Base-by-base conservation (phyloP, 2,888 invertebrate genomes). In the Disparrhopalites patrizii region DNA sequence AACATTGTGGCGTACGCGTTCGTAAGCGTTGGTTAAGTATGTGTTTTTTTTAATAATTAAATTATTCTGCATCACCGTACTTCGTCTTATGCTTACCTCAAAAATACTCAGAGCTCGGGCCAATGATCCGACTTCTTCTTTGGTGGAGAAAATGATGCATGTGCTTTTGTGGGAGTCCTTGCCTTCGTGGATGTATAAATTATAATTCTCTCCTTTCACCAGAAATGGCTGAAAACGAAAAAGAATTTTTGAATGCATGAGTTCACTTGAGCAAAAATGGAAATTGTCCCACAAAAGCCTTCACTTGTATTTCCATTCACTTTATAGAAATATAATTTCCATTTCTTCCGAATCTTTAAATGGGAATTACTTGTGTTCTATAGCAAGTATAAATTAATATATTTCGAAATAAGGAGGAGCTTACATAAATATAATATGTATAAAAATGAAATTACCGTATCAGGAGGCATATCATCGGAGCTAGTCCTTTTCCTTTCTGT, bases 61-160 rank as follows among this genome's bases (percentile, higher is more conserved):
- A n/a, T n/a, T n/a, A n/a, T n/a, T n/a, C n/a, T n/a, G n/a, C n/a
- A n/a, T n/a, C n/a, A n/a, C n/a, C n/a, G n/a, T n/a, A n/a, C n/a
- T n/a, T n/a, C n/a, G n/a, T n/a, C n/a, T n/a, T n/a, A n/a, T n/a
- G n/a, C n/a, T 47, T 77, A 87, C 89, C 79, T 93, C 88, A 80
- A 99, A 98, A 27, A 96, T 86, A 78, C 89, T 88, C 67, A 99
- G 83, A 65, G 90, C 91, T 77, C 86, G 87, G 1, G 94, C 95
- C 60, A 99, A 82, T 1, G 91, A 88, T 1, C 99, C 99, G 1
- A 93, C 88, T 77, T 89, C 87, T 67, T 89, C 88, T 62, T 86
- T 86, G 0, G 96, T 89, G 0, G 95, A 91, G 80, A 96, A 95
- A 31, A 96, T 85, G 27, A 96, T 80, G 78, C 89, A 91, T 0